Percentiles rank a stretch among this genome's conserved stretches.
phyloP scores from a whole-genome alignment of 2,113 vertebrate species.

The Eolophus roseicapilla region DNA sequence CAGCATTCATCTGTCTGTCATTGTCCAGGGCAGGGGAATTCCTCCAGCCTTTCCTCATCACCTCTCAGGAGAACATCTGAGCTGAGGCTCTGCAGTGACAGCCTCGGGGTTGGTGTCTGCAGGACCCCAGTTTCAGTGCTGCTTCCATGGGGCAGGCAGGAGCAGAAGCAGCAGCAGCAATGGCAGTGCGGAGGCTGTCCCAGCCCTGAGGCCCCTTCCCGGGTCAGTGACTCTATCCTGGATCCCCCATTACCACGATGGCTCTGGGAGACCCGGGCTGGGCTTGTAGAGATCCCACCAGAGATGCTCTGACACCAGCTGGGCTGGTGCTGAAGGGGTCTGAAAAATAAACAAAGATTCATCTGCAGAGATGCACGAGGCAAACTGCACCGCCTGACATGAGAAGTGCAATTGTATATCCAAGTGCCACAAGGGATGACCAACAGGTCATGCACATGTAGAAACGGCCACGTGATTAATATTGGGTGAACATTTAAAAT shows the following conservation, averaged over 20 bases:
- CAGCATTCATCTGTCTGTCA: accelerated
- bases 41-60: not conserved
- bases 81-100: not conserved
- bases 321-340: not conserved
- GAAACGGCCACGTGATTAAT: not conserved
- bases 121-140: not conserved
- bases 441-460: not conserved
- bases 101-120: not conserved
- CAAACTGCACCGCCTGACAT: not conserved
- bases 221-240: not conserved
- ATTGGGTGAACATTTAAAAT: conserved; percentile 8
- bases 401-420: not conserved
- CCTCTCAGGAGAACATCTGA: too few relatives aligned
- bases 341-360: not conserved
- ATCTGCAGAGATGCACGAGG: not conserved
- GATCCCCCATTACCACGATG: not conserved
- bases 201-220: not conserved
- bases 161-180: not conserved
- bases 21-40: accelerated
- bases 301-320: not conserved
- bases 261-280: not conserved
- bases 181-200: not conserved
- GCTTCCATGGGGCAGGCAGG: too few relatives aligned
- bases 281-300: not conserved
- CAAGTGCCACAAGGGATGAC: not conserved